These are phyloP conservation scores for Hemithea aestivaria DNA, from an alignment of 2,888 invertebrate genomes.

Conservation along the genomic window DNA sequence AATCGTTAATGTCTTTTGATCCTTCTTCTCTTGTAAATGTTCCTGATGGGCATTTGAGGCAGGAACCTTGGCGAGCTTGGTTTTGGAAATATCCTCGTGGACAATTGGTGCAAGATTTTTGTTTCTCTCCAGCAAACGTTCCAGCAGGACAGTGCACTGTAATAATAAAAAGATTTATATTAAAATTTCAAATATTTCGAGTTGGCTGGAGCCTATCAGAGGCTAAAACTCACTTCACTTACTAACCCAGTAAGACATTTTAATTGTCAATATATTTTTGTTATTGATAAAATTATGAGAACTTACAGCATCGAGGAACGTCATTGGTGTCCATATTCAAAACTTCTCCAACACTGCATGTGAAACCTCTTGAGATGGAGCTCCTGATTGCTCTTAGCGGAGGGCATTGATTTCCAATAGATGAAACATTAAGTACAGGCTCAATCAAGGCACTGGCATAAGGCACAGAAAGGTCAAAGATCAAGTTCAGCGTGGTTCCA, in stretches of 20 bases:
- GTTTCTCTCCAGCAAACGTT: slow-evolving; percentile 93
- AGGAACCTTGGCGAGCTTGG: slow-evolving; percentile 92
- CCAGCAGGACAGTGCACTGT: slow-evolving; percentile 98
- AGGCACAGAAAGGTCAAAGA: slow-evolving; percentile 96
- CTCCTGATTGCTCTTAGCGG: slow-evolving; percentile 92
- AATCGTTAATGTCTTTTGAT: slow-evolving; percentile 90
- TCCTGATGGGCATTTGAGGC: slow-evolving; percentile 93
- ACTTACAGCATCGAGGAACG: slow-evolving; percentile 94
- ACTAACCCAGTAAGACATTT: too few species aligned
- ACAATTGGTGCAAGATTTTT: slow-evolving; percentile 94
- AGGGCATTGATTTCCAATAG: slow-evolving; percentile 95
- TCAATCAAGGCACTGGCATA: slow-evolving; percentile 94
- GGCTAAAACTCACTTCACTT: too few species aligned
- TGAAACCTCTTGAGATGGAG: slow-evolving; percentile 91
- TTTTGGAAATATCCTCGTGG: slow-evolving; percentile 96
- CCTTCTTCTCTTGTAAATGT: slow-evolving; percentile 95
- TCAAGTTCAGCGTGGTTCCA: slow-evolving; percentile 94
- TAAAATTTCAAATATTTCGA: slow-evolving; percentile 3
- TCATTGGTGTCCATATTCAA: slow-evolving; percentile 95
- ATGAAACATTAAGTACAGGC: slow-evolving; percentile 91
- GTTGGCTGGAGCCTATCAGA: too few species aligned
- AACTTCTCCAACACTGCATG: slow-evolving; percentile 95
- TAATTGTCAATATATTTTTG: too few species aligned
- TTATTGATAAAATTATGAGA: too few species aligned
- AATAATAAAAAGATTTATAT: slow-evolving; percentile 35